These are phyloP conservation scores for Gnathonemus longibarbis DNA, from an alignment of 2,113 vertebrate genomes.

Conservation along the genomic window DNA sequence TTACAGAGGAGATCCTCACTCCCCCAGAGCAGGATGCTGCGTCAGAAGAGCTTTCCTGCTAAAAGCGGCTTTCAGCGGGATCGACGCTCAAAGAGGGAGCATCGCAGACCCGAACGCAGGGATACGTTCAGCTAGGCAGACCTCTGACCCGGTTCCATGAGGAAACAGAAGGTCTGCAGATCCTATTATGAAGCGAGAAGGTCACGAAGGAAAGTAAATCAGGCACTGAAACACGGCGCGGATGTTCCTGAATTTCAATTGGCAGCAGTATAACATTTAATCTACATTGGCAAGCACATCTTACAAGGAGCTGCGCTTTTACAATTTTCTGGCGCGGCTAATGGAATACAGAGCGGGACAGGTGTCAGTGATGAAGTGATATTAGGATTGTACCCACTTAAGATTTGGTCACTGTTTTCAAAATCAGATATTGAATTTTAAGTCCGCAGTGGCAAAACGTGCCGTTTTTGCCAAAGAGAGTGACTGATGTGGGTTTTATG, in stretches of 20 bases:
- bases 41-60: neutral
- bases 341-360: neutral
- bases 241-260: constrained; percentile 3
- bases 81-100: neutral
- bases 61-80: neutral
- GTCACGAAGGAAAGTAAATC: neutral
- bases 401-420: neutral
- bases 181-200: neutral
- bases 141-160: neutral
- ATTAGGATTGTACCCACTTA: constrained; percentile 2
- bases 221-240: neutral
- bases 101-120: neutral
- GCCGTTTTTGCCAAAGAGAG: neutral
- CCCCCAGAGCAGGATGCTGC: neutral
- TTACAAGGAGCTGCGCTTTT: neutral
- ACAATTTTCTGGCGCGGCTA: neutral
- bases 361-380: neutral
- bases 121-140: neutral
- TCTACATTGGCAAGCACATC: neutral
- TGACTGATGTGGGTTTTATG: neutral
- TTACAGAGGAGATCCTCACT: neutral
- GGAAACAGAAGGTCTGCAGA: neutral
- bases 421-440: neutral
- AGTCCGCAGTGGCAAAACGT: neutral
- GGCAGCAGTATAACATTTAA: neutral